Evolutionary conservation across 2,888 invertebrate species (phyloP).

Genomic region (Furcula furcula): DNA sequence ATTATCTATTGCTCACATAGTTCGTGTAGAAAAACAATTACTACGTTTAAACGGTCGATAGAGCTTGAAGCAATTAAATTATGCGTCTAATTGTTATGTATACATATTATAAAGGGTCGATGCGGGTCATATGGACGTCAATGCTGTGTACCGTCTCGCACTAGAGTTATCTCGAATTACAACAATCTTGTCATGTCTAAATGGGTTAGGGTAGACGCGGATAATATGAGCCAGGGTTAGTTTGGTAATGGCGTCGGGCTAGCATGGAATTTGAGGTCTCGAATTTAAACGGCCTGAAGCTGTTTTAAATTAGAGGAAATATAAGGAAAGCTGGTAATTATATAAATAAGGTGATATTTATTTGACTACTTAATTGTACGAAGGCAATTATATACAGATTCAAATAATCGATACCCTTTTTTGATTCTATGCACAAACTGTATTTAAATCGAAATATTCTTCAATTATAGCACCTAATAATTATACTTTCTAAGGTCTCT

Average conservation of each 20-base stretch:
- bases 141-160: not conserved
- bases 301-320: not conserved
- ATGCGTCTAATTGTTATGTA: not conserved
- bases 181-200: not conserved
- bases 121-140: not conserved
- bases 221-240: not conserved
- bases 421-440: no score
- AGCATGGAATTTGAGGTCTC: not conserved
- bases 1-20: no score
- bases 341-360: no score
- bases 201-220: constrained; percentile 1
- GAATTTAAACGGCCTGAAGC: no score
- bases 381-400: no score
- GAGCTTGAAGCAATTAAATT: not conserved
- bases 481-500: no score
- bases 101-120: not conserved
- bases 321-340: no score
- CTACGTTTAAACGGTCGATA: not conserved
- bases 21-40: no score
- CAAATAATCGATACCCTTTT: no score
- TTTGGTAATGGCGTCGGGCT: not conserved
- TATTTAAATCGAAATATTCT: no score
- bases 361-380: no score
- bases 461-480: no score
- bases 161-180: constrained; percentile 1